Evolutionary conservation across 2,888 invertebrate species (phyloP), one percentile per base, ranked within the genome.

Genomic region (Heterodera filipjevi): DNA sequence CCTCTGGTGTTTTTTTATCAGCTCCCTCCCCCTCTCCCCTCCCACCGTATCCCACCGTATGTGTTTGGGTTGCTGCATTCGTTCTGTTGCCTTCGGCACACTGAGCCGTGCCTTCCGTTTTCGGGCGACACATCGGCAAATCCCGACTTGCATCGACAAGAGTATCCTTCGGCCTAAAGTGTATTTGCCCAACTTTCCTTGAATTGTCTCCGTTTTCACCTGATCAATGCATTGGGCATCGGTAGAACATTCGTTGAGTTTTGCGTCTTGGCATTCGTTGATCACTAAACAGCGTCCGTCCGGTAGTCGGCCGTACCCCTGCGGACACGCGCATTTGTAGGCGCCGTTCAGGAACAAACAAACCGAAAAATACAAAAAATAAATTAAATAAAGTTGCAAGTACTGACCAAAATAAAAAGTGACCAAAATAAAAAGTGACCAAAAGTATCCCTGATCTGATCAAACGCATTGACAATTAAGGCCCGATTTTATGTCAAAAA

Each of bases 281-380:
- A 86, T 86, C 22, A 84, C 89, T 44, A 87, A 83, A 81, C 89
- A 89, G 27, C 86, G 82, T 3, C 89, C 87, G 79, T 89, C 89
- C 16, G 89, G 87, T 16, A 89, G 80, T 44, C 89, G 82, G 33
- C 78, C 78, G 78, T 81, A 83, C 39, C 83, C 84, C 22, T 44
- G 59, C 14, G 86, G 85, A 77, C 86, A 86, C 19, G 79, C 78
- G 75, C 86, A 85, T 68, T 83, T 83, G 83, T 83, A 83, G 19
- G 73, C 80, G 44, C 83, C 84, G 77, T 85, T 83, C 14, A 85
- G 77, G 80, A 89, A 89, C 30, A 87, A 79, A 77, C 89, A 89
- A 14, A 73, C 73, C 73, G 59, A 27, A 46, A 73, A n/a, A 22
- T 6, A 2, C 6, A n/a, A 22, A 27, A n/a, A 27, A n/a, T n/a